Evolutionary conservation across 2,888 invertebrate genomes (phyloP), one percentile per base, ranked within the genome.

Genomic region (Apoda limacodes): DNA sequence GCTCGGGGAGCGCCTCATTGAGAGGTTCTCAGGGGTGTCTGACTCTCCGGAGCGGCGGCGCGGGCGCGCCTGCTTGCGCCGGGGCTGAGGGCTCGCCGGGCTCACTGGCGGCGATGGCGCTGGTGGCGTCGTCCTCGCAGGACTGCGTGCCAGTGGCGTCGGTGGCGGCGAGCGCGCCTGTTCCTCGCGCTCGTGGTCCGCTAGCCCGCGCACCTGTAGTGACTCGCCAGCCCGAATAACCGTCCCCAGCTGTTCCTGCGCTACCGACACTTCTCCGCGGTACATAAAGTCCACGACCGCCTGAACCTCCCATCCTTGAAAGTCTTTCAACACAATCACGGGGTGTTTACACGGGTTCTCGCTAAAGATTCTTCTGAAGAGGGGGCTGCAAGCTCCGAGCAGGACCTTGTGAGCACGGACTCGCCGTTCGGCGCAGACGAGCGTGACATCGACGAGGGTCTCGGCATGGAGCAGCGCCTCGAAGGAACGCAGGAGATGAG

Each of bases 271-370:
- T 76, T 95, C 93, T 21, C 95, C 95, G 46, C 92, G 89, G 75
- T 95, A 95, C 93, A 95, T 95, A 60, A 95, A 95, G 72, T 93
- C 92, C 39, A 95, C 90, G 38, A 95, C 90, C 19, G 93, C 92
- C 54, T 92, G 91, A 40, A 95, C 89, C 55, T 94, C 93, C 87
- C 92, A 91, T 45, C 90, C 92, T 53, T 87, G 87, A 64, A 93
- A 92, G 80, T 95, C 94, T 66, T 94, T 94, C 39, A 95, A 76
- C 47, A 95, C 93, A 59, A 95, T 93, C 48, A 95, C 92, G 22
- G 95, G 95, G 65, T 95, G 95, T 67, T 94, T 93, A 84, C 94
- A 94, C 32, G 94, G 94, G 54, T 93, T 93, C 61, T 95, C 94
- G 53, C 90, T 87, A 64, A 95, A 92, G 61, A 95, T 90, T 56